Conservation (phyloP, 2,888 invertebrate species). For the Tetanocera ferruginea region DNA sequence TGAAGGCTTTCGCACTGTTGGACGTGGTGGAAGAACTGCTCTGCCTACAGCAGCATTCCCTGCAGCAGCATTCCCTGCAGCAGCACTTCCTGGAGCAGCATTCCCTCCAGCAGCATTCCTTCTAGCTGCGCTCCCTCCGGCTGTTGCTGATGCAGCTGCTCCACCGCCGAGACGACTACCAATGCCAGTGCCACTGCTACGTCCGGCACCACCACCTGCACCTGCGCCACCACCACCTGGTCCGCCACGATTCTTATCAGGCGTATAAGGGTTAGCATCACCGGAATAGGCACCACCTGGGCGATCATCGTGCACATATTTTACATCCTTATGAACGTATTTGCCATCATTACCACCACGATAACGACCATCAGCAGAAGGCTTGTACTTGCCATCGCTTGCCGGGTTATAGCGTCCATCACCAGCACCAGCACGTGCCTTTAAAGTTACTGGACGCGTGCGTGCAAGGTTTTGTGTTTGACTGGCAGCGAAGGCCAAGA, state of each 20-base stretch:
- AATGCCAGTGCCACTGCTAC: constrained; percentile 11
- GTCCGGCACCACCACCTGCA: constrained; percentile 45
- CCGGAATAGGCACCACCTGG: constrained; percentile 61
- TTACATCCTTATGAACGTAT: constrained; percentile 71
- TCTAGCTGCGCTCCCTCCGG: constrained; percentile 27
- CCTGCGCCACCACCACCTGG: constrained; percentile 52
- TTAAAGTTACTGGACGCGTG: constrained; percentile 66
- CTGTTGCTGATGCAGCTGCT: constrained; percentile 32
- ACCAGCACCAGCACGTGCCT: constrained; percentile 50
- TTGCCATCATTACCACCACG: constrained; percentile 64
- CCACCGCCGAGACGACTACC: neutral
- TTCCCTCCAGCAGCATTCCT: neutral
- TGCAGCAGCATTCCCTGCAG: constrained; percentile 25
- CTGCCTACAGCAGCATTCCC: neutral
- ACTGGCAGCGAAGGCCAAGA: constrained; percentile 49
- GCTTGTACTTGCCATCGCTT: constrained; percentile 69
- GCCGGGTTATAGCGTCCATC: constrained; percentile 60
- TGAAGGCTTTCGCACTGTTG: too few relatives aligned
- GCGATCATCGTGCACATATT: constrained; percentile 58
- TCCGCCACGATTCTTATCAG: constrained; percentile 53
- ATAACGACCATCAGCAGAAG: constrained; percentile 62
- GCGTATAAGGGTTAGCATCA: constrained; percentile 52
- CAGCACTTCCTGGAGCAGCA: constrained; percentile 32
- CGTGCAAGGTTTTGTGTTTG: constrained; percentile 67
- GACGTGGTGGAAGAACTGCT: neutral